A percentile compares a stretch with the other conserved stretches of the same genome.
Conservation (phyloP, 2,888 invertebrate genomes). For the Trissonchulus latispiculum region DNA sequence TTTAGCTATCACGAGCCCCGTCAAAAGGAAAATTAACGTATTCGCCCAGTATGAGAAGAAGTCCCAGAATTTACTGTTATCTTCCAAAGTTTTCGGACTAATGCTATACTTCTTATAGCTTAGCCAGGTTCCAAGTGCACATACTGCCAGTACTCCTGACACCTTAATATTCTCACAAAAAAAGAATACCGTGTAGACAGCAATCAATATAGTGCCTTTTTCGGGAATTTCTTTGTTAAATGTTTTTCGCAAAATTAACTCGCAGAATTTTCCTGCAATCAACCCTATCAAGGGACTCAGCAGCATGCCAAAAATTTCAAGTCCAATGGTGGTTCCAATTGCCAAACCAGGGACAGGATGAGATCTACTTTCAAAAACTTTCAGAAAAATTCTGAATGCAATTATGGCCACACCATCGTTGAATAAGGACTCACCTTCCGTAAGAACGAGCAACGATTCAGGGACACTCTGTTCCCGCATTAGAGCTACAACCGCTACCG, state of each 20-base stretch:
- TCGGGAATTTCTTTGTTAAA: background rate
- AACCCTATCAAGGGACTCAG: slow-evolving; percentile 28
- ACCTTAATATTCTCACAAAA: slow-evolving; percentile 41
- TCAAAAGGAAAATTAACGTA: slow-evolving; percentile 55
- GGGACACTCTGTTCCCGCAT: slow-evolving; percentile 47
- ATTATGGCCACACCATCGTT: slow-evolving; percentile 50
- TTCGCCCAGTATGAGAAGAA: slow-evolving; percentile 50
- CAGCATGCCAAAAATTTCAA: background rate
- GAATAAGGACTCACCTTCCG: slow-evolving; percentile 50
- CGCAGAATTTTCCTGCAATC: background rate
- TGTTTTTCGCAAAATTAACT: slow-evolving; percentile 15
- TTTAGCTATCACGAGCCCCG: slow-evolving; percentile 44
- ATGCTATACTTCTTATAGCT: slow-evolving; percentile 44
- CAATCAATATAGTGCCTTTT: slow-evolving; percentile 44
- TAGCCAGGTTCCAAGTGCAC: slow-evolving; percentile 47
- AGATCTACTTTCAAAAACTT: slow-evolving; percentile 6
- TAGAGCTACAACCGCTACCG: slow-evolving; percentile 49
- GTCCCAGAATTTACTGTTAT: slow-evolving; percentile 47
- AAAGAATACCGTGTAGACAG: slow-evolving; percentile 48
- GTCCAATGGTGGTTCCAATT: too few relatives aligned
- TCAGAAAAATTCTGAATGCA: slow-evolving; percentile 44
- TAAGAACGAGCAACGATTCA: slow-evolving; percentile 41
- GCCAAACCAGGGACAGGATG: background rate
- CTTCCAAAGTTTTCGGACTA: slow-evolving; percentile 47
- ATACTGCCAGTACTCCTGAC: slow-evolving; percentile 49